A percentile compares a stretch with the other conserved stretches of the same genome.
phyloP scores from a whole-genome alignment of 1,140 invertebrate genomes.

The Hydropsyche tenuis region DNA sequence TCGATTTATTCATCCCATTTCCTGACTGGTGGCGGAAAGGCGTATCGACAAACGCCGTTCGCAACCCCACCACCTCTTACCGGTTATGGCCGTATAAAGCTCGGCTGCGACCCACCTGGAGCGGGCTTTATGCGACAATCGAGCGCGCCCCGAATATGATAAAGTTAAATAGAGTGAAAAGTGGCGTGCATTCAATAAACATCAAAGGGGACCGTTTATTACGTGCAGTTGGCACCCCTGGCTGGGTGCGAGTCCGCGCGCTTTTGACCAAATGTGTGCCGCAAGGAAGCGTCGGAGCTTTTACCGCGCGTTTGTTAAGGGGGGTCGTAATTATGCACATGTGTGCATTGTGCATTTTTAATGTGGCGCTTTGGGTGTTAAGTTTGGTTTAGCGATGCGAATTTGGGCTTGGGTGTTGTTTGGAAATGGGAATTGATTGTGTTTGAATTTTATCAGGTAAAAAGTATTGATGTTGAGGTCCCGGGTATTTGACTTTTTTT shows the following conservation, averaged over 20 bases:
- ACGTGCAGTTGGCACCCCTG: too few relatives aligned
- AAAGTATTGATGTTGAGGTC: too few relatives aligned
- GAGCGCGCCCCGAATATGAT: conserved; percentile 39
- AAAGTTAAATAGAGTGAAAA: conserved; percentile 50
- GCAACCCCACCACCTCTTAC: neutral
- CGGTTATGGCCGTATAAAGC: conserved; percentile 17
- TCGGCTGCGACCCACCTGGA: conserved; percentile 14
- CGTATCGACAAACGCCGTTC: conserved; percentile 4
- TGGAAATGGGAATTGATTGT: too few relatives aligned
- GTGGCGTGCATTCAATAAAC: conserved; percentile 47
- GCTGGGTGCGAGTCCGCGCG: too few relatives aligned
- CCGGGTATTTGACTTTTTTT: too few relatives aligned
- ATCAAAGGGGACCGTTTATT: conserved; percentile 48
- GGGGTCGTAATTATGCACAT: neutral
- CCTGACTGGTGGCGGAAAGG: neutral
- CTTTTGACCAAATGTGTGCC: too few relatives aligned
- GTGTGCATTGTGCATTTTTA: too few relatives aligned
- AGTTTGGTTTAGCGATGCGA: too few relatives aligned
- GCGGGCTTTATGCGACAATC: conserved; percentile 32
- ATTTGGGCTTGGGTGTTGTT: too few relatives aligned
- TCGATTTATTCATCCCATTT: conserved; percentile 22
- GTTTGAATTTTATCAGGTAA: too few relatives aligned
- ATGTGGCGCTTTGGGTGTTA: too few relatives aligned
- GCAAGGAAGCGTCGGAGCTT: neutral
- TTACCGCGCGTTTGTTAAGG: neutral